phyloP scores from a whole-genome alignment of 1,140 invertebrate genomes.

The Drosophila mojavensis region DNA sequence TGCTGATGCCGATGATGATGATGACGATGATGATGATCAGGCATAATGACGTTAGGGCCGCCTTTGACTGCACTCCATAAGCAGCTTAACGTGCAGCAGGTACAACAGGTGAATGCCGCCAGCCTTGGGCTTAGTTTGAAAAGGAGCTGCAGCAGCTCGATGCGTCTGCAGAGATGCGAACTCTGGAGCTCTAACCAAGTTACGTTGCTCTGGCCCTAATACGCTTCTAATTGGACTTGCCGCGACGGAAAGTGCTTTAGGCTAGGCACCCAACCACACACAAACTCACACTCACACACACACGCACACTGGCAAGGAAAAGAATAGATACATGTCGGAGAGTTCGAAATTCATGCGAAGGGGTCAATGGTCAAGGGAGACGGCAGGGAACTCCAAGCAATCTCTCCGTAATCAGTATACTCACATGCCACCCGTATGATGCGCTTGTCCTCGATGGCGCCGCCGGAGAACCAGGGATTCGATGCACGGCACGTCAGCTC shows the following conservation, averaged over 20 bases:
- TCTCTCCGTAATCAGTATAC: constrained; percentile 75
- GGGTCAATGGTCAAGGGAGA: no score
- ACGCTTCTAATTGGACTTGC: constrained; percentile 76
- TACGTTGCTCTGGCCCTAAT: constrained; percentile 67
- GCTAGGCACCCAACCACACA: constrained; percentile 9
- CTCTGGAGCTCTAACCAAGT: constrained; percentile 63
- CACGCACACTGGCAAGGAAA: neutral
- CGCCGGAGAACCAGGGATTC: constrained; percentile 93
- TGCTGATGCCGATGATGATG: neutral
- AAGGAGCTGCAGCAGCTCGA: constrained; percentile 1
- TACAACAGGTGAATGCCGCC: constrained; percentile 61
- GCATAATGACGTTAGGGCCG: constrained; percentile 4
- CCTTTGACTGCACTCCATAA: constrained; percentile 69
- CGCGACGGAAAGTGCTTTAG: constrained; percentile 38
- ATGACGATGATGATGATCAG: constrained; percentile 2
- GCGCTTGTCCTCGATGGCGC: constrained; percentile 90
- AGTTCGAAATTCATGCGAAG: no score
- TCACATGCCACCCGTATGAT: constrained; percentile 93
- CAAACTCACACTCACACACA: constrained; percentile 12
- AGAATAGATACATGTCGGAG: constrained; percentile 46
- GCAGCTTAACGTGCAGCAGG: constrained; percentile 55
- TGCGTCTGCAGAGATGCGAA: constrained; percentile 14
- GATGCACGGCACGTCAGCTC: constrained; percentile 93
- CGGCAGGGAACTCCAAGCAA: no score
- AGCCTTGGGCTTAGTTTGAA: constrained; percentile 14